Evolutionary conservation across 1,140 invertebrate genomes (phyloP).

Genomic region (Elymnias hypermnestra): DNA sequence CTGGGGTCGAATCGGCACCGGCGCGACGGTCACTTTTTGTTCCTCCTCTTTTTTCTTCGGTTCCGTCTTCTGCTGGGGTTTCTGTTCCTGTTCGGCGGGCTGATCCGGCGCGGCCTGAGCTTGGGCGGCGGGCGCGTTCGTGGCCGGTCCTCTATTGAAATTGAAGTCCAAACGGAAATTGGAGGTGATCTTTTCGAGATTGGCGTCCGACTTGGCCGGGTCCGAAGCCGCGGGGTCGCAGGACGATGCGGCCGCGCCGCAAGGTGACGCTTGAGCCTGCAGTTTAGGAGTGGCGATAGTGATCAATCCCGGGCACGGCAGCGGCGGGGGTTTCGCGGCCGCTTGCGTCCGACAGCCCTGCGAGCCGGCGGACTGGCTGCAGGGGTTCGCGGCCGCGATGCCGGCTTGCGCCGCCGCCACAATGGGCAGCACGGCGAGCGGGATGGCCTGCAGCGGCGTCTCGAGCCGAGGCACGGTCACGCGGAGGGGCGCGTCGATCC

Average conservation of each 20-base stretch:
- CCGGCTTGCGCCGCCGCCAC: slow-evolving; percentile 28
- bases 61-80: slow-evolving; percentile 30
- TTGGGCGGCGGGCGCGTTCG: slow-evolving; percentile 23
- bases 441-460: neutral
- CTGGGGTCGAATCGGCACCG: slow-evolving; percentile 40
- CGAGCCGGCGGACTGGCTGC: slow-evolving; percentile 18
- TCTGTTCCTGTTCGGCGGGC: slow-evolving; percentile 20
- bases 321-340: slow-evolving; percentile 27
- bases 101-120: slow-evolving; percentile 18
- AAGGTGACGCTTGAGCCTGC: neutral
- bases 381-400: slow-evolving; percentile 4
- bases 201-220: slow-evolving; percentile 39
- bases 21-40: too few relatives aligned
- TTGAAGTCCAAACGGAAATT: slow-evolving; percentile 58
- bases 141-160: slow-evolving; percentile 44
- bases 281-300: slow-evolving; percentile 33
- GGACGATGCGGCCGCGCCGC: slow-evolving; percentile 38
- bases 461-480: slow-evolving; percentile 24
- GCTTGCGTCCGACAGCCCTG: slow-evolving; percentile 33
- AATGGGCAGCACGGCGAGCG: too few relatives aligned
- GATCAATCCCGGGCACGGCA: slow-evolving; percentile 45
- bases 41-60: too few relatives aligned
- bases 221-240: slow-evolving; percentile 44
- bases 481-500: slow-evolving; percentile 48
- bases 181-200: slow-evolving; percentile 51